phyloP scores from a whole-genome alignment of 2,888 invertebrate genomes.

The Meganola albula region DNA sequence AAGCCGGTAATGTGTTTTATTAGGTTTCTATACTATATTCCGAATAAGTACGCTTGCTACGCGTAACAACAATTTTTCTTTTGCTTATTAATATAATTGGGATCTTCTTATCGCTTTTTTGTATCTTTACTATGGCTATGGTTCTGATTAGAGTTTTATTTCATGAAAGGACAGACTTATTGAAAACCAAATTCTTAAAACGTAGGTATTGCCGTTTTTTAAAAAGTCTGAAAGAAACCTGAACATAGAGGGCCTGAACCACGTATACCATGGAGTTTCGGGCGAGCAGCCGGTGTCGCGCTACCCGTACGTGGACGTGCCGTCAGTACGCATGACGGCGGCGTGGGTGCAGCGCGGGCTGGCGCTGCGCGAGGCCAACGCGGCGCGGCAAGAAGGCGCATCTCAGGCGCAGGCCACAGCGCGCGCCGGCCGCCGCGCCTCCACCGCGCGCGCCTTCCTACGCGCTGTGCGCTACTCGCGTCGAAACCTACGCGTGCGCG shows the following conservation, averaged over 20 bases:
- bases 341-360: constrained; percentile 79
- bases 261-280: constrained; percentile 74
- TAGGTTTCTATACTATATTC: too few relatives aligned
- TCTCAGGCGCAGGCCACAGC: constrained; percentile 76
- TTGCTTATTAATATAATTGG: too few relatives aligned
- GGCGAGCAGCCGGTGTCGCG: constrained; percentile 79
- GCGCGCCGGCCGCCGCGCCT: constrained; percentile 73
- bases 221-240: constrained; percentile 80
- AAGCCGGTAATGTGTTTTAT: too few relatives aligned
- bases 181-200: too few relatives aligned
- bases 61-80: too few relatives aligned
- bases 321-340: constrained; percentile 69
- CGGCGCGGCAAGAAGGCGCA: constrained; percentile 70
- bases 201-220: constrained; percentile 82
- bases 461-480: constrained; percentile 74
- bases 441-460: constrained; percentile 80
- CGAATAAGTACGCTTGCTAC: too few relatives aligned
- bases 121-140: too few relatives aligned
- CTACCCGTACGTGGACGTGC: constrained; percentile 78
- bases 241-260: constrained; percentile 64
- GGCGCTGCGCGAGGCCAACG: constrained; percentile 70
- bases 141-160: too few relatives aligned
- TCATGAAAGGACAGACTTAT: too few relatives aligned
- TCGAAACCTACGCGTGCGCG: constrained; percentile 66
- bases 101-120: too few relatives aligned